Evolutionary conservation across 2,888 invertebrate genomes (phyloP).

Genomic region (Halictus quadricinctus): DNA sequence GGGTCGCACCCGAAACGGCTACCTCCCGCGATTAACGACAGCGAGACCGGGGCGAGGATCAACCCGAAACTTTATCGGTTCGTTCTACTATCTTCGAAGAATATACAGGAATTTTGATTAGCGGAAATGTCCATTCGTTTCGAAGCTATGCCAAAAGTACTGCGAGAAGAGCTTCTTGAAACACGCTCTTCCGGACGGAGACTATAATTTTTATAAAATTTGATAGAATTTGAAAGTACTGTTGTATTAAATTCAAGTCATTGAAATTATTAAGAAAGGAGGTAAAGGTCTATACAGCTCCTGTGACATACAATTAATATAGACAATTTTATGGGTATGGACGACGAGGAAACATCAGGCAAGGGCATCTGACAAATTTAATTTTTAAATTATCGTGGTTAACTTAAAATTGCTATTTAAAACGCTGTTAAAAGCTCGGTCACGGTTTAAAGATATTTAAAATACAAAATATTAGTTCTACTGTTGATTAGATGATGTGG

Average conservation of each 20-base stretch:
- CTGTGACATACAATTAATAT: no score
- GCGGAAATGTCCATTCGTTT: not conserved
- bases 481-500: not conserved
- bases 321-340: no score
- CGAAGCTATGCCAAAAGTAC: not conserved
- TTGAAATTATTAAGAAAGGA: no score
- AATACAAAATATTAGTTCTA: not conserved
- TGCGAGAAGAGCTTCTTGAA: no score
- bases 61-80: not conserved
- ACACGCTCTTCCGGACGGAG: no score
- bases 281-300: no score
- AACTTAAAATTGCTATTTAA: not conserved
- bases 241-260: no score
- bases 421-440: not conserved
- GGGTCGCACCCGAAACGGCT: not conserved
- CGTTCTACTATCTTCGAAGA: not conserved
- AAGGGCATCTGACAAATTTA: no score
- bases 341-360: no score
- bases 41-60: not conserved
- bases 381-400: no score
- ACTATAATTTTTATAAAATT: no score
- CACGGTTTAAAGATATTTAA: not conserved
- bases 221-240: no score
- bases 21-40: not conserved
- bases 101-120: not conserved